Evolutionary conservation across 37 sponge, comb jelly and placozoan genomes (phyloP).

Genomic region (Halichondria panicea): DNA sequence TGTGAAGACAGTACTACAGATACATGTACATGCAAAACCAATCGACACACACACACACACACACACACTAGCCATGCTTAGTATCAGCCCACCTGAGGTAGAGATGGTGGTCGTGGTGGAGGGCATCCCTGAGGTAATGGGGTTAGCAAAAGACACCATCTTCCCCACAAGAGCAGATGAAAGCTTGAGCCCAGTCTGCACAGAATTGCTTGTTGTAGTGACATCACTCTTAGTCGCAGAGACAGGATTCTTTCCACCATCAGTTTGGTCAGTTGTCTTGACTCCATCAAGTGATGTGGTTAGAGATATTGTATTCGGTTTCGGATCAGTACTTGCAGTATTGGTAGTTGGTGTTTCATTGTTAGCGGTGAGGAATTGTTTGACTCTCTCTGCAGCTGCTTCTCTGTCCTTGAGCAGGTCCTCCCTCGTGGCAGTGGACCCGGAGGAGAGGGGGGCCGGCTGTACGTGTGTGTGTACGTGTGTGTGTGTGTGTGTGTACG

Average conservation of each 20-base stretch:
- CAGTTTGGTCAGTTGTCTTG: neutral
- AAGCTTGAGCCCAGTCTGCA: too few relatives aligned
- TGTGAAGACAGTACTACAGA: too few relatives aligned
- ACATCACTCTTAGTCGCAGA: neutral
- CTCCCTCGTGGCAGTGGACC: conserved; percentile 23
- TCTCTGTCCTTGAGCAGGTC: conserved; percentile 38
- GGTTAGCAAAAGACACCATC: too few relatives aligned
- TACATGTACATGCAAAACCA: too few relatives aligned
- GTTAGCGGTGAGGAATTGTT: conserved; percentile 2
- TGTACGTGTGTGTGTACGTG: neutral
- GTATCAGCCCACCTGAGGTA: too few relatives aligned
- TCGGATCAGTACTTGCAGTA: neutral
- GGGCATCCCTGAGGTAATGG: too few relatives aligned
- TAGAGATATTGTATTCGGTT: neutral
- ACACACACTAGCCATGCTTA: too few relatives aligned
- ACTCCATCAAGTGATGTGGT: neutral
- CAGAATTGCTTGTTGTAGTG: too few relatives aligned
- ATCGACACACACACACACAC: too few relatives aligned
- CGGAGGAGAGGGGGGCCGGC: conserved; percentile 12
- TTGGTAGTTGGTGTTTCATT: neutral
- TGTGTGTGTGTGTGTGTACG: conserved; percentile 1
- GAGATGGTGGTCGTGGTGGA: too few relatives aligned
- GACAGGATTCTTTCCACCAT: neutral
- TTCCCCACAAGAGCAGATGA: too few relatives aligned
- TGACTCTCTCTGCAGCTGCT: conserved; percentile 12